These are phyloP conservation scores for Campoplex nolae DNA, from an alignment of 2,888 invertebrate species.

Conservation along the genomic window DNA sequence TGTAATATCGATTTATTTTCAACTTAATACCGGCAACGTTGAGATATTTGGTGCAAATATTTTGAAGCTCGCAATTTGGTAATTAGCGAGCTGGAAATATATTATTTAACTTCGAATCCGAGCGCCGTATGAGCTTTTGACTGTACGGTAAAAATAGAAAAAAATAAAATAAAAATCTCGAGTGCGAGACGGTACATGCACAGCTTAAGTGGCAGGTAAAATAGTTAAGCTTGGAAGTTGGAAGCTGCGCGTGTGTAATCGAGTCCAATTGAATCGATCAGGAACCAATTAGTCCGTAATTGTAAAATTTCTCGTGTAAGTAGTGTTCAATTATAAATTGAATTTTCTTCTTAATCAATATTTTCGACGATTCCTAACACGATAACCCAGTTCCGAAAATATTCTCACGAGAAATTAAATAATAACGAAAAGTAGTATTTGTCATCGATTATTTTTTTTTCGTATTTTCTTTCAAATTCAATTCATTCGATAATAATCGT, in stretches of 20 bases:
- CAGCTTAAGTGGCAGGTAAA: neutral
- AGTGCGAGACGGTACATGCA: neutral
- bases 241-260: conserved; percentile 12
- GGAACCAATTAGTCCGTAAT: conserved; percentile 46
- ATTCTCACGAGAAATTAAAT: no score
- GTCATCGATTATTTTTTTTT: no score
- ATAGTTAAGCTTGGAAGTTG: conserved; percentile 47
- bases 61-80: conserved; percentile 31
- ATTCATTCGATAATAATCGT: neutral
- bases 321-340: neutral
- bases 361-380: neutral
- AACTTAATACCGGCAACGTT: neutral
- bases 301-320: conserved; percentile 16
- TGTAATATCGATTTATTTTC: neutral
- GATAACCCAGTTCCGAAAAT: neutral
- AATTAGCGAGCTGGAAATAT: conserved; percentile 42
- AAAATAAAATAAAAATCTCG: neutral
- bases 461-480: neutral
- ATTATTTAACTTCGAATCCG: neutral
- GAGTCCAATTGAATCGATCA: conserved; percentile 19
- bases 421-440: neutral
- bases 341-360: neutral
- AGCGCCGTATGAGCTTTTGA: conserved; percentile 14
- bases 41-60: conserved; percentile 1
- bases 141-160: neutral